These are phyloP conservation scores for Matsumurasca onukii DNA, from an alignment of 1,140 invertebrate species.

Conservation along the genomic window DNA sequence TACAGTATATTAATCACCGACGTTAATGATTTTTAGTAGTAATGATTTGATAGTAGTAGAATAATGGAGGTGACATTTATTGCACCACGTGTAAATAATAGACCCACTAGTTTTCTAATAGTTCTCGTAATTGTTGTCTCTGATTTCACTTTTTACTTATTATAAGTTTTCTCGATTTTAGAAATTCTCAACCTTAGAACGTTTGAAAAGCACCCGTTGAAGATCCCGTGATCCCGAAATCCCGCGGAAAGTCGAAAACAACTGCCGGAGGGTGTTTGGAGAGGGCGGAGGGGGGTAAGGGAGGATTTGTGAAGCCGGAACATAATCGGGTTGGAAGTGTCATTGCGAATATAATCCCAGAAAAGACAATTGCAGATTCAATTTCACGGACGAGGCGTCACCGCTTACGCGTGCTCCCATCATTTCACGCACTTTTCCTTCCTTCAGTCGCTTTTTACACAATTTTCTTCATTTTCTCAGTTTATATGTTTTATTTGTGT, in stretches of 20 bases:
- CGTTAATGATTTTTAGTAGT: too few species aligned
- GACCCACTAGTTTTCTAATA: too few species aligned
- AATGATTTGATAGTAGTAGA: too few species aligned
- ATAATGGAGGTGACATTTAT: too few species aligned
- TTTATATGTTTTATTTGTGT: not conserved
- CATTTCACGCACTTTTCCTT: not conserved
- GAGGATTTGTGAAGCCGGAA: slow-evolving; percentile 10
- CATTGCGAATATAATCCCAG: slow-evolving; percentile 23
- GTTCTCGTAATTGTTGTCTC: too few species aligned
- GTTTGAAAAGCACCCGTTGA: too few species aligned
- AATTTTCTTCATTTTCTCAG: not conserved
- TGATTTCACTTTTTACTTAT: too few species aligned
- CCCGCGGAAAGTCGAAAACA: slow-evolving; percentile 8
- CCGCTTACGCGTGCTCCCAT: not conserved
- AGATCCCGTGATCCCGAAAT: too few species aligned
- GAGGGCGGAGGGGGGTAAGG: not conserved
- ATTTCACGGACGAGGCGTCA: slow-evolving; percentile 12
- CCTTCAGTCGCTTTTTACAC: not conserved
- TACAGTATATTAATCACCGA: too few species aligned
- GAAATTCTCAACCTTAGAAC: too few species aligned
- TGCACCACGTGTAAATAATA: too few species aligned
- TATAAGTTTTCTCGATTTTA: too few species aligned
- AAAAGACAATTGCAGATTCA: slow-evolving; percentile 23
- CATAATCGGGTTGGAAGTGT: slow-evolving; percentile 26
- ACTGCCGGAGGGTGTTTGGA: not conserved